Conservation (phyloP, 30 jellyfish, hydroid and myxozoan species). For the Turritopsis rubra region DNA sequence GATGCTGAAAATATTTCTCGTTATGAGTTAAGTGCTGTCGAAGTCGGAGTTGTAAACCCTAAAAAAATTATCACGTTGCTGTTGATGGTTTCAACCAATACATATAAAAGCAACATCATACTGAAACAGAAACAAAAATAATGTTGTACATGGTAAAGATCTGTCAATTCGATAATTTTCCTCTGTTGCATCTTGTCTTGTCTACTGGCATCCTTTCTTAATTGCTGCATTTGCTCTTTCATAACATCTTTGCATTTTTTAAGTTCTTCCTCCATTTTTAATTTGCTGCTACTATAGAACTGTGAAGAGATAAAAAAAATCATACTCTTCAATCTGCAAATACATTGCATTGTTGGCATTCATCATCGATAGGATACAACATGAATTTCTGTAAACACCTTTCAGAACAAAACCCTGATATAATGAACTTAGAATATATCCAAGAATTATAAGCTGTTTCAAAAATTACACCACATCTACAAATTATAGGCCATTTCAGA, state of each 20-base stretch:
- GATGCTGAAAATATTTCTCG: background rate
- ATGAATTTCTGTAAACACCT: no score
- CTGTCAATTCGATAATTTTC: background rate
- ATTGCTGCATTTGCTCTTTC: background rate
- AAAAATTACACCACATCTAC: no score
- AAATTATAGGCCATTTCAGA: no score
- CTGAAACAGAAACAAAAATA: background rate
- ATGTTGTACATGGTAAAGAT: background rate
- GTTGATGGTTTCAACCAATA: background rate
- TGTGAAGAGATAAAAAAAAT: background rate
- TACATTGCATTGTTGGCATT: no score
- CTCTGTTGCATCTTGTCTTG: background rate
- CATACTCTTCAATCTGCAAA: no score
- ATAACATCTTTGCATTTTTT: constrained; percentile 1
- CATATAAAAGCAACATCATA: no score
- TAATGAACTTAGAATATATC: no score
- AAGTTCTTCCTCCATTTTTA: background rate
- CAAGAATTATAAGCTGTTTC: no score
- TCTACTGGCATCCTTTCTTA: background rate
- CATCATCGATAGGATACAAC: no score
- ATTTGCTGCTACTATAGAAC: background rate
- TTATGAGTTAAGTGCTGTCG: background rate
- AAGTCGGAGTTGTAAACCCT: background rate
- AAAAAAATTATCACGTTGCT: background rate
- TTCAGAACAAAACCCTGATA: no score